A percentile compares a stretch with the other conserved stretches of the same genome.
Evolutionary conservation across 2,888 invertebrate species (phyloP).

Genomic region (Athetis lepigone): DNA sequence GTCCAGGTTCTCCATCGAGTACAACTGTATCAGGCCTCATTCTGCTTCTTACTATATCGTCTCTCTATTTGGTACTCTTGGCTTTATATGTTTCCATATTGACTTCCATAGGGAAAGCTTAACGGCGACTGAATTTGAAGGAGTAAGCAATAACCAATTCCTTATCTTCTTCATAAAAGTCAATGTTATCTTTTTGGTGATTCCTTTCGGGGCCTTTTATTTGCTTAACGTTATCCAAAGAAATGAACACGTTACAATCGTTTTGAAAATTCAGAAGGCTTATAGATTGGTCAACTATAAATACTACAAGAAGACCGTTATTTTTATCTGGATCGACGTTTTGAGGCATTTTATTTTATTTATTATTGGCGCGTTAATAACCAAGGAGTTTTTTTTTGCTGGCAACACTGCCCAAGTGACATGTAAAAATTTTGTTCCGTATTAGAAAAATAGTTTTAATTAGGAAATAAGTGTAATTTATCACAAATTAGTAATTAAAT

Average conservation of each 20-base stretch:
- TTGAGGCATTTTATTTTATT: background rate
- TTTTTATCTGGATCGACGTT: background rate
- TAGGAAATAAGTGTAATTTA: no score
- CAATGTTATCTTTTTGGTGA: background rate
- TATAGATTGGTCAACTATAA: background rate
- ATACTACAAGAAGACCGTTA: background rate
- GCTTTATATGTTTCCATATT: background rate
- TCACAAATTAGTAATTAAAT: no score
- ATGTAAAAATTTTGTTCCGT: no score
- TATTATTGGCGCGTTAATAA: background rate
- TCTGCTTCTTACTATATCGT: background rate
- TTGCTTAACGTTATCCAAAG: constrained; percentile 1
- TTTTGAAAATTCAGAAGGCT: constrained; percentile 16
- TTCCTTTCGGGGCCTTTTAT: background rate
- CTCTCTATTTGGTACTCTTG: background rate
- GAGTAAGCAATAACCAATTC: background rate
- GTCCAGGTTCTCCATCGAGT: constrained; percentile 4
- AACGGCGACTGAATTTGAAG: background rate
- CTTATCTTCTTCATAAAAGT: background rate
- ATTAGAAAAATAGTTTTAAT: no score
- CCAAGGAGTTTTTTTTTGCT: background rate
- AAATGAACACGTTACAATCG: background rate
- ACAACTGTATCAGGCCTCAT: constrained; percentile 18
- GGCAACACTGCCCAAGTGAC: no score
- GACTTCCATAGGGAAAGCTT: background rate